Conservation (phyloP, 2,113 vertebrate species). For the Ellobius talpinus region DNA sequence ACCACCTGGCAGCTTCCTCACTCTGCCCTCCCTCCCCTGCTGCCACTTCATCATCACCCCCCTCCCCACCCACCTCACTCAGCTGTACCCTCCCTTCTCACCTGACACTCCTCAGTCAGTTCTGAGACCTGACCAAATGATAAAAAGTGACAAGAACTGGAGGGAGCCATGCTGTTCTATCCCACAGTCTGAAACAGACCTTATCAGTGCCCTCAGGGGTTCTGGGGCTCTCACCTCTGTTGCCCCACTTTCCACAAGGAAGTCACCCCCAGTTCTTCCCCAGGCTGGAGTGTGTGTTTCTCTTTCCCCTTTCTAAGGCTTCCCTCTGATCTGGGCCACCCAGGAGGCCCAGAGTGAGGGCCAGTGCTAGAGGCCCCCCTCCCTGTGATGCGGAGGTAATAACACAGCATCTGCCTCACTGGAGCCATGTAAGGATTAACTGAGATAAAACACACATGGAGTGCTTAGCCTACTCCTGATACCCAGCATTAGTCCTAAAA, state of each 20-base stretch:
- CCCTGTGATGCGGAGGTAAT: neutral
- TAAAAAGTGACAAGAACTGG: neutral
- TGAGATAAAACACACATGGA: neutral
- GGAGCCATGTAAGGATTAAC: constrained; percentile 23
- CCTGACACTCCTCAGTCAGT: too few species aligned
- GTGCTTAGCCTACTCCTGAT: neutral
- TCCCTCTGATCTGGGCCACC: neutral
- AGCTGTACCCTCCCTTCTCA: neutral
- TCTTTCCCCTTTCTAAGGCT: neutral
- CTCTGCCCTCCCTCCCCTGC: accelerated
- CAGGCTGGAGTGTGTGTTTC: neutral
- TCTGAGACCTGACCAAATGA: neutral
- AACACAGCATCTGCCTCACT: neutral
- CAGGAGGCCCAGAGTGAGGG: neutral
- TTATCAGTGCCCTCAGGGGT: neutral
- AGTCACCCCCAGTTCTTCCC: neutral
- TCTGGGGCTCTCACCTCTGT: neutral
- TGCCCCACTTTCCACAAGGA: neutral
- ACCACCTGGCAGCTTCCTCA: neutral
- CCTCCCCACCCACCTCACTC: neutral
- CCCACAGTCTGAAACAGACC: neutral
- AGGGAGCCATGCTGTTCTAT: neutral
- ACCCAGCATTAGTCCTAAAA: constrained; percentile 38
- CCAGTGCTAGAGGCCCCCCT: neutral
- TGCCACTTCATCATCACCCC: neutral